Evolutionary conservation across 2,888 invertebrate genomes (phyloP).

Genomic region (Teinopalpus imperialis): DNA sequence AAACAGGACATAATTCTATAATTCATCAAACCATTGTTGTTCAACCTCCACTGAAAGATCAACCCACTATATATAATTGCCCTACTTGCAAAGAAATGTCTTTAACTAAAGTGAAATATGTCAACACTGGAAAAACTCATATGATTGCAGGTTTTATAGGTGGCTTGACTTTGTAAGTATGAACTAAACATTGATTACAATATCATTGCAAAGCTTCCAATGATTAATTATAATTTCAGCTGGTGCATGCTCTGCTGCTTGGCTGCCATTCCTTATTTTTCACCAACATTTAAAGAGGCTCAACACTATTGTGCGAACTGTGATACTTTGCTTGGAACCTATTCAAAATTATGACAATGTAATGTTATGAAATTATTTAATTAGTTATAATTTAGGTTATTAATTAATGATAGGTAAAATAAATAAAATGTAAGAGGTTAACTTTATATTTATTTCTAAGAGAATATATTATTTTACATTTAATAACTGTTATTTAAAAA

Average conservation of each 20-base stretch:
- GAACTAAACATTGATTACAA: not conserved
- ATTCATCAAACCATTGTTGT: constrained; percentile 54
- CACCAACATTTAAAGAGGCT: constrained; percentile 57
- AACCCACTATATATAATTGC: constrained; percentile 55
- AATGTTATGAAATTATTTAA: not conserved
- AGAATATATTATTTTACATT: constrained; percentile 8
- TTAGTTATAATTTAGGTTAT: not conserved
- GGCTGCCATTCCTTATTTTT: constrained; percentile 61
- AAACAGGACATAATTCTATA: constrained; percentile 36
- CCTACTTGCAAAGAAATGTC: constrained; percentile 55
- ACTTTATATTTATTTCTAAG: not conserved
- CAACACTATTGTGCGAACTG: constrained; percentile 69
- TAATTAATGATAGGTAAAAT: not conserved
- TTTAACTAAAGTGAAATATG: constrained; percentile 59
- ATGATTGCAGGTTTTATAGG: constrained; percentile 69
- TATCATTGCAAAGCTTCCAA: not conserved
- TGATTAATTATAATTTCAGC: too few species aligned
- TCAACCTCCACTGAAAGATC: constrained; percentile 49
- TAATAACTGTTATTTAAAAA: not conserved
- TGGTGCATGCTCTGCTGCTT: constrained; percentile 72
- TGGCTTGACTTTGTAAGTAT: constrained; percentile 66
- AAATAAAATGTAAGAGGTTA: not conserved
- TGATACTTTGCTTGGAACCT: constrained; percentile 57
- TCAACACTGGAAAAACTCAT: constrained; percentile 65
- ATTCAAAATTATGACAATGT: constrained; percentile 44